Conservation (phyloP, 1,140 invertebrate genomes). For the Panagrolaimus sp. region DNA sequence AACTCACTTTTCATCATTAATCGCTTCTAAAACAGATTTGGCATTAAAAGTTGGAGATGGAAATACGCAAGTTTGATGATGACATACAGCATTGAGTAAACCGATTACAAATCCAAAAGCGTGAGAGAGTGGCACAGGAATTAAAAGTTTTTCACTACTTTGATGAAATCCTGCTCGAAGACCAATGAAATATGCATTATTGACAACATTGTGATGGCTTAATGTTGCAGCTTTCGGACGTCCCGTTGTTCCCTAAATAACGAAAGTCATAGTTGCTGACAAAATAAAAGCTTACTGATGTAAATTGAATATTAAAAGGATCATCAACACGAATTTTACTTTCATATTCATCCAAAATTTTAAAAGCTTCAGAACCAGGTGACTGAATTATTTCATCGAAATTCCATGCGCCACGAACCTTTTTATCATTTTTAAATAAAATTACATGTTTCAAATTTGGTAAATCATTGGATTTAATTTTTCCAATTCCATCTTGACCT, state of each 20-base stretch:
- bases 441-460: too few relatives aligned
- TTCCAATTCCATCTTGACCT: too few relatives aligned
- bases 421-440: too few relatives aligned
- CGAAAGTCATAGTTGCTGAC: not conserved
- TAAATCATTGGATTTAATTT: too few relatives aligned
- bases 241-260: constrained; percentile 71
- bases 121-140: constrained; percentile 67
- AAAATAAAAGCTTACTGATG: constrained; percentile 5
- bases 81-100: too few relatives aligned
- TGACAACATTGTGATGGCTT: constrained; percentile 74
- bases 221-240: constrained; percentile 77
- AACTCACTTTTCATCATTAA: too few relatives aligned
- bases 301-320: not conserved
- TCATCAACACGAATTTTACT: too few relatives aligned
- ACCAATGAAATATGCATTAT: constrained; percentile 71
- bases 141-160: constrained; percentile 59
- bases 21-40: too few relatives aligned
- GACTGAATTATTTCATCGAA: constrained; percentile 34
- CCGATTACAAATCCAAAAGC: too few relatives aligned
- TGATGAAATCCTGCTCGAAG: constrained; percentile 63
- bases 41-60: too few relatives aligned
- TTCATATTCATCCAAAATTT: too few relatives aligned
- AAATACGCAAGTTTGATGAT: too few relatives aligned
- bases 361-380: constrained; percentile 13
- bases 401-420: constrained; percentile 28